phyloP scores from a whole-genome alignment of 2,797 vertebrate genomes.

The Danio albolineatus region DNA sequence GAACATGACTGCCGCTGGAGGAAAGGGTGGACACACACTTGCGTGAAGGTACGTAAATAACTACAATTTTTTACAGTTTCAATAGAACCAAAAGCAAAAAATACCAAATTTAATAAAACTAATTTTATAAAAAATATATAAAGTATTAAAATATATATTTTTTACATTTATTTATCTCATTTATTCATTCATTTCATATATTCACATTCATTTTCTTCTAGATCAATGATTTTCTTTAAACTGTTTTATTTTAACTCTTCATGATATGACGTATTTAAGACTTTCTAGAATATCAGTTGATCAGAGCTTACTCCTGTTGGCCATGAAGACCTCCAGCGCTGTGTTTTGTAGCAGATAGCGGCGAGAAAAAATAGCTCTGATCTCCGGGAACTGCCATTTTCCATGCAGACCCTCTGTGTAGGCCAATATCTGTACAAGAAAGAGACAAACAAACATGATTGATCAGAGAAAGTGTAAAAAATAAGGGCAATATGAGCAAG shows the following conservation, averaged over 20 bases:
- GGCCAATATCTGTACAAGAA: slow-evolving; percentile 85
- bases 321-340: slow-evolving; percentile 97
- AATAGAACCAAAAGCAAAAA: too few species aligned
- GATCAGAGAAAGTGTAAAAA: slow-evolving; percentile 1
- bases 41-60: neutral
- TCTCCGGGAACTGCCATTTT: slow-evolving; percentile 98
- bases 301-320: slow-evolving; percentile 90
- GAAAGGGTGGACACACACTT: slow-evolving; percentile 30
- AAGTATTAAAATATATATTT: too few species aligned
- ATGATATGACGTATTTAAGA: neutral
- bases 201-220: too few species aligned
- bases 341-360: slow-evolving; percentile 97
- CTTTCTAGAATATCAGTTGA: neutral
- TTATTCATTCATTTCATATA: too few species aligned
- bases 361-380: slow-evolving; percentile 92
- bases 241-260: neutral
- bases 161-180: too few species aligned
- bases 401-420: slow-evolving; percentile 97
- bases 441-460: slow-evolving; percentile 12
- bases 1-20: slow-evolving; percentile 93
- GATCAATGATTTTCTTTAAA: neutral
- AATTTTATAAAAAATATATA: too few species aligned
- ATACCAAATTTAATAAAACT: too few species aligned
- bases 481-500: neutral
- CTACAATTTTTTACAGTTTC: too few species aligned